These are phyloP conservation scores for Perognathus longimembris DNA, from an alignment of 2,113 vertebrate species.

Conservation along the genomic window DNA sequence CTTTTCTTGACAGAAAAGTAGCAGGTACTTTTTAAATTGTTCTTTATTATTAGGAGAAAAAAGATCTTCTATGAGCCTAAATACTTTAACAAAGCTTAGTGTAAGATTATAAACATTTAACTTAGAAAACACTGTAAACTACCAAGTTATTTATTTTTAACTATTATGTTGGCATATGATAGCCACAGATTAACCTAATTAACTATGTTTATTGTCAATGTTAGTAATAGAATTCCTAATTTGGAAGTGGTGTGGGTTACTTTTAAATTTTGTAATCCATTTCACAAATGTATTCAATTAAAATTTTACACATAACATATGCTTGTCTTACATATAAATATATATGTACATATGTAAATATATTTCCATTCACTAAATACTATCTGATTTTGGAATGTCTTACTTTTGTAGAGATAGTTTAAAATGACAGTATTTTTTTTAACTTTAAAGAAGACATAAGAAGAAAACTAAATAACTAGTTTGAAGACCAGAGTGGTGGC, in stretches of 20 bases:
- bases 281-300: constrained; percentile 52
- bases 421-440: neutral
- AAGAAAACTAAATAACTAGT: neutral
- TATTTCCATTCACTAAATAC: constrained; percentile 22
- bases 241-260: constrained; percentile 10
- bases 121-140: constrained; percentile 40
- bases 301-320: constrained; percentile 12
- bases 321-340: neutral
- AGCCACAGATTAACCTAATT: neutral
- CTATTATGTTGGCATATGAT: neutral
- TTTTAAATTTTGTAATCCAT: constrained; percentile 49
- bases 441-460: neutral
- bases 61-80: neutral
- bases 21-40: constrained; percentile 24
- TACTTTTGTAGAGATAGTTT: constrained; percentile 41
- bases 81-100: constrained; percentile 1
- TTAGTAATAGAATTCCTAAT: constrained; percentile 34
- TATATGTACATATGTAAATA: neutral
- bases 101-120: constrained; percentile 55
- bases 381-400: constrained; percentile 17
- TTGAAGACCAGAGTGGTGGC: neutral
- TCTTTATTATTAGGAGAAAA: neutral
- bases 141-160: constrained; percentile 56
- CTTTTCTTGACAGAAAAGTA: constrained; percentile 49
- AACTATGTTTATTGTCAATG: neutral